A percentile compares a stretch with the other conserved stretches of the same genome.
Evolutionary conservation across 2,888 invertebrate genomes (phyloP).

Genomic region (Mythimna pallens): DNA sequence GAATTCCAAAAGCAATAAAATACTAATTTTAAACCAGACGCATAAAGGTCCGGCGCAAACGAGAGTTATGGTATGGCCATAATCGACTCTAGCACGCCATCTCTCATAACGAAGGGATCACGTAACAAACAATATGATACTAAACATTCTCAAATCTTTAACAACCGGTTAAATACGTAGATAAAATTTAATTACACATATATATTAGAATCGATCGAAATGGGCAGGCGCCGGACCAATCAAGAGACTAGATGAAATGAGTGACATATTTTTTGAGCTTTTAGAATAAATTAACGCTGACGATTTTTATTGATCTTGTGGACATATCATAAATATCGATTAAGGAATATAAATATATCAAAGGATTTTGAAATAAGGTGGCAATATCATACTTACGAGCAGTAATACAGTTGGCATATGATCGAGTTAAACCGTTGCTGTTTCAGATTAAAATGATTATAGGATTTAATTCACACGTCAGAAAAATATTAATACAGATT

Average conservation of each 20-base stretch:
- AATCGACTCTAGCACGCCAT: conserved; percentile 75
- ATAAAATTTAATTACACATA: conserved; percentile 61
- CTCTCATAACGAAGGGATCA: conserved; percentile 71
- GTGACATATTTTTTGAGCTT: conserved; percentile 52
- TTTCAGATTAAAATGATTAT: conserved; percentile 22
- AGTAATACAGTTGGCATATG: conserved; percentile 11
- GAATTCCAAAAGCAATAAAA: conserved; percentile 69
- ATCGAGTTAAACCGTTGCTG: neutral
- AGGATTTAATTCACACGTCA: conserved; percentile 23
- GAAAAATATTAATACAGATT: conserved; percentile 29
- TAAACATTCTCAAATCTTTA: conserved; percentile 54
- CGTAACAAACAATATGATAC: conserved; percentile 63
- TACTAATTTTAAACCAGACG: conserved; percentile 75
- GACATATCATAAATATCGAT: conserved; percentile 29
- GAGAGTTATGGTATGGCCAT: conserved; percentile 71
- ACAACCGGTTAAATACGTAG: conserved; percentile 62
- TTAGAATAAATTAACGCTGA: conserved; percentile 52
- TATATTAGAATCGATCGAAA: conserved; percentile 59
- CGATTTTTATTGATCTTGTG: conserved; percentile 41
- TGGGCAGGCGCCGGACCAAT: conserved; percentile 62
- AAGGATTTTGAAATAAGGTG: conserved; percentile 37
- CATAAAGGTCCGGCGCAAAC: conserved; percentile 72
- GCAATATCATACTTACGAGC: conserved; percentile 6
- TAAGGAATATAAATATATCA: conserved; percentile 15
- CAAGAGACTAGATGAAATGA: conserved; percentile 54